Base-by-base conservation (phyloP, 2,888 invertebrate species). In the Leptopilina myrica region DNA sequence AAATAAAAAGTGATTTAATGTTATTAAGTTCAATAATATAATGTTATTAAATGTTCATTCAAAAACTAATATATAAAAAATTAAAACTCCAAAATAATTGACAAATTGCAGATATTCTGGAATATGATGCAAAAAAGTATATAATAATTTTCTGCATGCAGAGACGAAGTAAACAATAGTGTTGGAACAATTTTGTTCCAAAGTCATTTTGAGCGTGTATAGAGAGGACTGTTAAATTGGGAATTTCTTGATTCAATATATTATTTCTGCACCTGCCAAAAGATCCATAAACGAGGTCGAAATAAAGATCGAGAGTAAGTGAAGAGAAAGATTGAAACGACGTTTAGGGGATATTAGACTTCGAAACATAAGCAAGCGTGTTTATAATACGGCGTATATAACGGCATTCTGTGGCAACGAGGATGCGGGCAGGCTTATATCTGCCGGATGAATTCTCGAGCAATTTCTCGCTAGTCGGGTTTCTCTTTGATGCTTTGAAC, bases 401-500 rank as follows among this genome's bases (percentile, higher is more conserved):
- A 77, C 77, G 80, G 75, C 79, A 81, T 83, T 83, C 81, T 76
- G 79, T 81, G 80, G 81, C 82, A 83, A 80, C 82, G 79, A 80
- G 82, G 78, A 77, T 66, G 78, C 80, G 78, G 78, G 77, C 79
- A 81, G 78, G 78, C 80, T 82, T 75, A 78, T 79, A 80, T 80
- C 82, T 80, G 89, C 85, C 88, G 87, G 89, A 90, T 89, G 90
- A 89, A 89, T 90, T 88, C 90, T 88, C 80, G 88, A 89, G 89
- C 90, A 90, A 90, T 90, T 90, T 90, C 89, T 90, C 89, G 90
- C 88, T 88, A 88, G 90, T 90, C 90, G 90, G 89, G 86, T 86
- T 88, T 87, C 87, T 87, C 90, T 91, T 91, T 91, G 91, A 91
- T 91, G 91, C 91, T 91, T 91, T 91, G 91, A 91, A 91, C 91